phyloP scores from a whole-genome alignment of 2,888 invertebrate species.

The Neoitamus cyanurus region DNA sequence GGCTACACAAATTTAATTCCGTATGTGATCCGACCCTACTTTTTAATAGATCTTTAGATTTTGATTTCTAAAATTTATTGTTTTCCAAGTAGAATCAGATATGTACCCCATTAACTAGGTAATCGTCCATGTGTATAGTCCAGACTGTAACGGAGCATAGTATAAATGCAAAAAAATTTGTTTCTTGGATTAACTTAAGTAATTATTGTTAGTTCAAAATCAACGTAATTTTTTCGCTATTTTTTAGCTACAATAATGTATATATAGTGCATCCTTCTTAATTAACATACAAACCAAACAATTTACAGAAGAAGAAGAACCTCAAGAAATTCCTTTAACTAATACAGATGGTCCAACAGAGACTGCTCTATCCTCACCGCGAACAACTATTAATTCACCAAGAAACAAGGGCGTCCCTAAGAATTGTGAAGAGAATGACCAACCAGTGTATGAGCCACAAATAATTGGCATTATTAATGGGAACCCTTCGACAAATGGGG shows the following conservation, averaged over 20 bases:
- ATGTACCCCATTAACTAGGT: too few relatives aligned
- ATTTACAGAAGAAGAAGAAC: background rate
- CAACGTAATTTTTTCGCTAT: background rate
- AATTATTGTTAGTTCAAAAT: background rate
- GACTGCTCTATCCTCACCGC: background rate
- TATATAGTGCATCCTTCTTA: background rate
- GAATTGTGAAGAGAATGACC: background rate
- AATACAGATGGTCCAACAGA: slow-evolving; percentile 18
- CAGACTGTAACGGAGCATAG: too few relatives aligned
- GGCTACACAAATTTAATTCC: background rate
- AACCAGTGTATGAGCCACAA: background rate
- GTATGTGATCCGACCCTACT: background rate
- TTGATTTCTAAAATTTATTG: background rate
- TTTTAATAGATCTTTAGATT: background rate
- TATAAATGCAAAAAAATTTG: too few relatives aligned
- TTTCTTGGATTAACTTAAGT: background rate
- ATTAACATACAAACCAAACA: background rate
- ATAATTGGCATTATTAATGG: slow-evolving; percentile 23
- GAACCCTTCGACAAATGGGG: background rate
- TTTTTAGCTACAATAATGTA: background rate
- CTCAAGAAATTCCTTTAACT: slow-evolving; percentile 25
- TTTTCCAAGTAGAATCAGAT: too few relatives aligned
- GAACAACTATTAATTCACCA: slow-evolving; percentile 23
- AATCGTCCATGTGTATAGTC: too few relatives aligned
- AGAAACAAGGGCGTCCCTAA: background rate